Percentiles rank a stretch among this genome's conserved stretches.
phyloP scores from a whole-genome alignment of 2,888 invertebrate genomes.

The Clistopyga incitator region DNA sequence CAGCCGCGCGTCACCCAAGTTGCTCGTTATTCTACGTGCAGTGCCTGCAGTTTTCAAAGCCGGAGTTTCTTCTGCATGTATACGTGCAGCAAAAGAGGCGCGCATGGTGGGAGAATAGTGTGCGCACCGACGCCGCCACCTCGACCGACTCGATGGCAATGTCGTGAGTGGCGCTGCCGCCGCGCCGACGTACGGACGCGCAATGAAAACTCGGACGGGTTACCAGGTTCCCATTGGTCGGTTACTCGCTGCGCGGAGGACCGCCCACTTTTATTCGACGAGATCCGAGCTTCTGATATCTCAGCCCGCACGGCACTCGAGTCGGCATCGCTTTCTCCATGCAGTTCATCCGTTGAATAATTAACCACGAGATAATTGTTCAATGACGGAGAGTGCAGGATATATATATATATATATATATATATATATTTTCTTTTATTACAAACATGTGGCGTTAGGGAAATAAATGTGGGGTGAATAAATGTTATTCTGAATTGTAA shows the following conservation, averaged over 20 bases:
- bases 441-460: too few relatives aligned
- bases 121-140: conserved; percentile 53
- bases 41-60: too few relatives aligned
- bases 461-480: too few relatives aligned
- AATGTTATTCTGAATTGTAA: too few relatives aligned
- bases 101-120: conserved; percentile 36
- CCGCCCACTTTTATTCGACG: conserved; percentile 67
- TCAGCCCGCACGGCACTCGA: background rate
- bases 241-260: conserved; percentile 19
- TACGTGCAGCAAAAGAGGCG: background rate
- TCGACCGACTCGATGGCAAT: conserved; percentile 57
- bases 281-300: conserved; percentile 57
- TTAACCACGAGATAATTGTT: background rate
- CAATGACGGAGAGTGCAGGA: too few relatives aligned
- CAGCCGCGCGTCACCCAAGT: too few relatives aligned
- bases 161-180: conserved; percentile 39
- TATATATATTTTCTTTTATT: too few relatives aligned
- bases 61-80: too few relatives aligned
- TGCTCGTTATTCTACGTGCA: too few relatives aligned
- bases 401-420: too few relatives aligned
- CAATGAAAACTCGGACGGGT: conserved; percentile 60
- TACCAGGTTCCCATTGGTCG: conserved; percentile 61
- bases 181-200: conserved; percentile 55
- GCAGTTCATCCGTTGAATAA: background rate
- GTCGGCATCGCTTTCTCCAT: conserved; percentile 28